Evolutionary conservation across 2,797 vertebrate genomes (phyloP), one percentile per base, ranked within the genome.

Genomic region (Enoplosus armatus): DNA sequence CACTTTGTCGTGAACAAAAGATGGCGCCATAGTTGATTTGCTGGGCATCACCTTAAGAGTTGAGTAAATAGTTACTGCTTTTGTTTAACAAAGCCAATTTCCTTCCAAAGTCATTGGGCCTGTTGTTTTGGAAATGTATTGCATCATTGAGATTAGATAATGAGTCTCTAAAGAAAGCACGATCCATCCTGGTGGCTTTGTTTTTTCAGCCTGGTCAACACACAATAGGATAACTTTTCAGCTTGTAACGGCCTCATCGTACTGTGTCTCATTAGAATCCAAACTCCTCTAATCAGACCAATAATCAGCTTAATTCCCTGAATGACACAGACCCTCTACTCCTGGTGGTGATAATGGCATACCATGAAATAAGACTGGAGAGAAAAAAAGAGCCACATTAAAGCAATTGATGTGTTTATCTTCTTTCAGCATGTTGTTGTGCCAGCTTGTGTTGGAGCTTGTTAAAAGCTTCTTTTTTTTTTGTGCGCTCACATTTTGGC

Each of bases 171-270:
- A 82, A 83, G 85, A 80, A 84, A 68, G 85, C 72, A 7, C 75
- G 26, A 83, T 86, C 60, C 84, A 79, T 88, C 61, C 39, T 72
- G 58, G 35, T 78, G 66, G 75, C 74, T 77, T 85, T 63, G 76
- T 85, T 86, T 85, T 86, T 89, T 83, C 75, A 86, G 82, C 77
- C 83, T 67, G 88, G 89, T 92, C 91, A 91, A 86, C 85, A n/a
- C 68, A 79, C 74, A 79, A 51, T n/a, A 50, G 65, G 65, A 71
- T 75, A 76, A 86, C 75, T 79, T 85, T 89, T 87, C 73, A 83
- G 82, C 54, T 72, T 66, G 68, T 92, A 91, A 93, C 88, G 77
- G 80, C 73, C 77, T 80, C 89, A 60, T 87, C n/a, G 9, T 45
- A 63, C 76, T 77, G 76, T 39, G 73, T 87, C 74, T 92, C 85